Percentiles rank a stretch among this genome's conserved stretches.
Conservation (phyloP, 2,797 vertebrate genomes). For the Xyrichtys novacula region DNA sequence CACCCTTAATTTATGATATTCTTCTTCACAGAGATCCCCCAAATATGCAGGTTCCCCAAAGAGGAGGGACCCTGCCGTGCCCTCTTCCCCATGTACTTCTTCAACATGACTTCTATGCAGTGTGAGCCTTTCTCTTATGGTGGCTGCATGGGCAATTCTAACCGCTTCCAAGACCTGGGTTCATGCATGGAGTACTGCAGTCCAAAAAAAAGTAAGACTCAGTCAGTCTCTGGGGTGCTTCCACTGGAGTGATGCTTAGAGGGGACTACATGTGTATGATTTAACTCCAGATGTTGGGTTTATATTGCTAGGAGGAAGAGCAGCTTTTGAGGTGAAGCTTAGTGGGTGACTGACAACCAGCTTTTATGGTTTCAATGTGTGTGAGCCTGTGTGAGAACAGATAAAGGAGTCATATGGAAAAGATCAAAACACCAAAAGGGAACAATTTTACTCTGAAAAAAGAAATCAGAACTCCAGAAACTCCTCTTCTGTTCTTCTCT, state of each 20-base stretch:
- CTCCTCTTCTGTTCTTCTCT: background rate
- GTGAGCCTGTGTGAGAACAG: background rate
- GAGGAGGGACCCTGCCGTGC: slow-evolving; percentile 83
- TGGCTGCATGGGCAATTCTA: slow-evolving; percentile 86
- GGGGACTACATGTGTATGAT: background rate
- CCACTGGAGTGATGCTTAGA: background rate
- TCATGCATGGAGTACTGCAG: slow-evolving; percentile 89
- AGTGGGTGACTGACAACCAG: too few species aligned
- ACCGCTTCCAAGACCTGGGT: slow-evolving; percentile 85
- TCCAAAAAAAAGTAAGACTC: slow-evolving; percentile 84
- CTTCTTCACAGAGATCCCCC: slow-evolving; percentile 86
- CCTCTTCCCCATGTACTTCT: slow-evolving; percentile 84
- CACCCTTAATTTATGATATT: background rate
- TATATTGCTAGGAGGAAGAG: background rate
- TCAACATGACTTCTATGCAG: slow-evolving; percentile 91
- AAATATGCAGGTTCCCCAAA: slow-evolving; percentile 86
- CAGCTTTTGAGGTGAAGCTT: background rate
- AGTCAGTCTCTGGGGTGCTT: background rate
- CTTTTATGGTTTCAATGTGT: background rate
- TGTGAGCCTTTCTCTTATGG: slow-evolving; percentile 89
- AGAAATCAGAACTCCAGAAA: background rate
- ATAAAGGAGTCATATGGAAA: background rate
- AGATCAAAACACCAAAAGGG: background rate
- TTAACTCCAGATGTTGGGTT: background rate
- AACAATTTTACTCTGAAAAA: background rate